Evolutionary conservation across 2,113 vertebrate species (phyloP).

Genomic region (Psammodynastes pulverulentus): DNA sequence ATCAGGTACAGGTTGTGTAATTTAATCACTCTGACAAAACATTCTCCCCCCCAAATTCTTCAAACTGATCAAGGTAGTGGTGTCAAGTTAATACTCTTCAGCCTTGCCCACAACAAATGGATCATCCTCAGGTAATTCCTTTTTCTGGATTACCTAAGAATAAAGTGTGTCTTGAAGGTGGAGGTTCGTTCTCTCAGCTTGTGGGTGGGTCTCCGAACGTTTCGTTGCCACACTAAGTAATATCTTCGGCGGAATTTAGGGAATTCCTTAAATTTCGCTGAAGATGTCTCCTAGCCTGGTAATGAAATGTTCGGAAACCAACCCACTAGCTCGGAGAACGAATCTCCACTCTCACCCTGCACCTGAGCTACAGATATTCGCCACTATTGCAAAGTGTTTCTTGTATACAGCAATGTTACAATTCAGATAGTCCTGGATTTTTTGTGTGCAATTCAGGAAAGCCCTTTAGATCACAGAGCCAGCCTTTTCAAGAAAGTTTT

Average conservation of each 20-base stretch:
- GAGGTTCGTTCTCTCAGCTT: background rate
- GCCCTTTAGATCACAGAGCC: background rate
- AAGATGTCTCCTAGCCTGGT: background rate
- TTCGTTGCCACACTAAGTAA: background rate
- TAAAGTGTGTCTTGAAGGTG: background rate
- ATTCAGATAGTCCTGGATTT: background rate
- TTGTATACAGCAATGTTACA: background rate
- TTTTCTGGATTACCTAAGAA: background rate
- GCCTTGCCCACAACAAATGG: background rate
- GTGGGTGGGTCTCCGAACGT: background rate
- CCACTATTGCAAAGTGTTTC: background rate
- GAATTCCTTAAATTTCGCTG: background rate
- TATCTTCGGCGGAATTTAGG: background rate
- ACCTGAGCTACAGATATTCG: background rate
- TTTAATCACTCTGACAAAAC: background rate
- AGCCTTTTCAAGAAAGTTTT: background rate
- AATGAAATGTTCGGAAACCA: background rate
- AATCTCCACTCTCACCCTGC: background rate
- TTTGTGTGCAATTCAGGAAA: background rate
- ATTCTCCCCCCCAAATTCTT: background rate
- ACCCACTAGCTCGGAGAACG: background rate
- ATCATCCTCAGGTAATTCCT: background rate
- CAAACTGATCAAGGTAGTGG: background rate
- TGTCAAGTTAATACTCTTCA: background rate
- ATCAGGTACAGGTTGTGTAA: background rate